Percentiles rank a stretch among this genome's conserved stretches.
Conservation (phyloP, 2,888 invertebrate species). For the Cantharis nigra region DNA sequence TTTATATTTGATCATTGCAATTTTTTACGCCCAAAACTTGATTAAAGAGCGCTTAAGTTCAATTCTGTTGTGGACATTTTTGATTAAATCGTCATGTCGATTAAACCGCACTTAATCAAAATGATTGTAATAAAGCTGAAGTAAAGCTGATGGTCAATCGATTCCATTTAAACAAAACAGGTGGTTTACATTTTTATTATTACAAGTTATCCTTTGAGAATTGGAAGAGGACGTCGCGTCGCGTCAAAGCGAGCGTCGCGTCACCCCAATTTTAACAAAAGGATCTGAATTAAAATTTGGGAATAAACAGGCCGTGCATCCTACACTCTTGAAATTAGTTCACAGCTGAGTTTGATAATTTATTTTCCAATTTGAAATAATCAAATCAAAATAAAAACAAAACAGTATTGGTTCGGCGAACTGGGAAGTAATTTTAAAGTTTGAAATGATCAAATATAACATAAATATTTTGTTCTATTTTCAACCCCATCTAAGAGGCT, state of each 20-base stretch:
- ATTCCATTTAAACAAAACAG: neutral
- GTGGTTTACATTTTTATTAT: neutral
- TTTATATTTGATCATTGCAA: constrained; percentile 1
- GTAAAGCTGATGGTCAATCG: neutral
- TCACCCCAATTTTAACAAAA: neutral
- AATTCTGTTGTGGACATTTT: neutral
- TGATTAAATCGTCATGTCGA: neutral
- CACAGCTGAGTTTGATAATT: neutral
- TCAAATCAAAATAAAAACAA: neutral
- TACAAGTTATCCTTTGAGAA: neutral
- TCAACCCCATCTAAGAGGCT: constrained; percentile 59
- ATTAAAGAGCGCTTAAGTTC: neutral
- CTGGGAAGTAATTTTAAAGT: neutral
- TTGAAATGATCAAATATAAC: constrained; percentile 23
- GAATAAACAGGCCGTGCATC: neutral
- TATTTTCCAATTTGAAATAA: neutral
- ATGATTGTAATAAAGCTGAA: neutral
- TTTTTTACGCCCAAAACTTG: neutral
- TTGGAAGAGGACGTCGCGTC: neutral
- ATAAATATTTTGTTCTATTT: constrained; percentile 13
- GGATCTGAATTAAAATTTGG: neutral
- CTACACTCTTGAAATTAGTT: neutral
- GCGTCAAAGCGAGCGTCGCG: neutral
- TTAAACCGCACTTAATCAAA: neutral
- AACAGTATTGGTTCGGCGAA: neutral